These are phyloP conservation scores for Drosophila neutralis DNA, from an alignment of 2,888 invertebrate genomes.

Conservation along the genomic window DNA sequence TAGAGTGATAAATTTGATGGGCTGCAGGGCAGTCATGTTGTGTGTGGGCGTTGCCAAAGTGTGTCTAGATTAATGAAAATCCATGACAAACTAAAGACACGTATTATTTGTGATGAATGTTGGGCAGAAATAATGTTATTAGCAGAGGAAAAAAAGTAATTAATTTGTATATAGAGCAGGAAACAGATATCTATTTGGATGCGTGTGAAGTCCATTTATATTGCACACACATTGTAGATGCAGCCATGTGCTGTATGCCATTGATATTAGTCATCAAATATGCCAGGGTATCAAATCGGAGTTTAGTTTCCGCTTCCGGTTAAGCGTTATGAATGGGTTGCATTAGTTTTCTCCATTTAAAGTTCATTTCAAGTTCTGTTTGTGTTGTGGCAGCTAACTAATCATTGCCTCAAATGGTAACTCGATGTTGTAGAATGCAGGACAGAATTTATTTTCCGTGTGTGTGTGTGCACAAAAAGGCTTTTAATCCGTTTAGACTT, in stretches of 20 bases:
- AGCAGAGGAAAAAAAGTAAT: conserved; percentile 27
- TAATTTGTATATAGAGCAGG: conserved; percentile 4
- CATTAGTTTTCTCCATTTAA: not conserved
- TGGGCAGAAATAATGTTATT: conserved; percentile 19
- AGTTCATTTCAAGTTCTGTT: not conserved
- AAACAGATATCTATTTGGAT: conserved; percentile 1
- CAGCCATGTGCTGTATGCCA: not conserved
- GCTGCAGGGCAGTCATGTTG: conserved; percentile 1
- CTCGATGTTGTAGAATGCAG: not conserved
- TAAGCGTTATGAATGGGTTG: not conserved
- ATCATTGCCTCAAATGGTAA: not conserved
- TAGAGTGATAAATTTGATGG: conserved; percentile 34
- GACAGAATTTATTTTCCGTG: not conserved
- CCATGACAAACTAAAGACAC: conserved; percentile 45
- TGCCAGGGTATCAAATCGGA: not conserved
- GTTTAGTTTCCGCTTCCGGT: not conserved
- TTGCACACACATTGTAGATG: no score
- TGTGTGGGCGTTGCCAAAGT: conserved; percentile 16
- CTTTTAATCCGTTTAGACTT: not conserved
- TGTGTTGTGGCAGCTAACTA: not conserved
- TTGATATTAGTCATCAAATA: not conserved
- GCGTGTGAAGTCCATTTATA: not conserved
- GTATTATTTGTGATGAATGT: conserved; percentile 51
- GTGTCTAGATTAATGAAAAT: conserved; percentile 60
- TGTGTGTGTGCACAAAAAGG: not conserved